These are phyloP conservation scores for Mellilla xanthometata DNA, from an alignment of 2,888 invertebrate genomes.

Conservation along the genomic window DNA sequence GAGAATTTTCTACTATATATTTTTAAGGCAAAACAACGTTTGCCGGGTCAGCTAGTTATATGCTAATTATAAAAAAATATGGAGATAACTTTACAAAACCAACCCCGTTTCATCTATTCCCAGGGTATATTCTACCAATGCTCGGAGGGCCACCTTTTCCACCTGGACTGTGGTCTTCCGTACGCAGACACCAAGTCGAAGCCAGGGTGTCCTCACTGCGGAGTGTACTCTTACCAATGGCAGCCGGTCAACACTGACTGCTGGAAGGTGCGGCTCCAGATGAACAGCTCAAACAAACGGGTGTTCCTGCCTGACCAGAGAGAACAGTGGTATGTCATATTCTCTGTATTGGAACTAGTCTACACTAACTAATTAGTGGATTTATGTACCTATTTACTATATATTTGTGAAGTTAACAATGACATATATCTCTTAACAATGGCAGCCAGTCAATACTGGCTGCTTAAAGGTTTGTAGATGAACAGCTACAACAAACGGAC, in stretches of 20 bases:
- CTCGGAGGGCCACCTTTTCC: slow-evolving; percentile 90
- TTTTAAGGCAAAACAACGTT: no score
- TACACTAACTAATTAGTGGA: no score
- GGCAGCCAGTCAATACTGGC: slow-evolving; percentile 59
- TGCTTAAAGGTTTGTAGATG: slow-evolving; percentile 56
- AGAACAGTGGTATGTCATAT: slow-evolving; percentile 35
- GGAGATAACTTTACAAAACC: no score
- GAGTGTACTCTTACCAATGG: slow-evolving; percentile 61
- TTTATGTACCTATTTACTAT: no score
- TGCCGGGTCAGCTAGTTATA: no score
- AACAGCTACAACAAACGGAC: slow-evolving; percentile 61
- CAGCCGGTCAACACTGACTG: slow-evolving; percentile 56
- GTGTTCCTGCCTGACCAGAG: slow-evolving; percentile 70
- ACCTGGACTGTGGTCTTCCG: slow-evolving; percentile 88
- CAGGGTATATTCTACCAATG: slow-evolving; percentile 94
- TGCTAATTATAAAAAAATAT: no score
- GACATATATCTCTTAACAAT: slow-evolving; percentile 55
- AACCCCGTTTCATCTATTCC: background rate
- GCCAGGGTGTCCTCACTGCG: slow-evolving; percentile 75
- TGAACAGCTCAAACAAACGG: slow-evolving; percentile 62
- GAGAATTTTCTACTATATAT: no score
- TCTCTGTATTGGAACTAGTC: no score
- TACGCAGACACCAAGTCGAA: slow-evolving; percentile 43
- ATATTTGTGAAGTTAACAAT: no score
- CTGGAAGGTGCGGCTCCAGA: slow-evolving; percentile 50